A percentile compares a stretch with the other conserved stretches of the same genome.
phyloP scores from a whole-genome alignment of 2,888 invertebrate genomes.

The Junonia oenone region DNA sequence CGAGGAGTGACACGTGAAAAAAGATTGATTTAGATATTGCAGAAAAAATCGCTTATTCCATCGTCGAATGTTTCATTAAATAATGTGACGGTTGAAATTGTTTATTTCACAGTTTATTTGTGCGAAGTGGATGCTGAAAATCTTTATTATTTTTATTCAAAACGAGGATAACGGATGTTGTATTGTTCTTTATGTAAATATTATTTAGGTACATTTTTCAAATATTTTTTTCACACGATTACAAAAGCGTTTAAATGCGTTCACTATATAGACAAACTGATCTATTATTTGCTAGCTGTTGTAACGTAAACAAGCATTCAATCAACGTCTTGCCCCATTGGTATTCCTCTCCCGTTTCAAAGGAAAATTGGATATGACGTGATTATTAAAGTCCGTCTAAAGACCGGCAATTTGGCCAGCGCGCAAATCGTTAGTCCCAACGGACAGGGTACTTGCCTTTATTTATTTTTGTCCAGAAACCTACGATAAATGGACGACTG shows the following conservation, averaged over 20 bases:
- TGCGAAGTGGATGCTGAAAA: constrained; percentile 9
- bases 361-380: constrained; percentile 74
- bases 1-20: constrained; percentile 19
- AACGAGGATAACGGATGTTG: background rate
- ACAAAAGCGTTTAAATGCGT: background rate
- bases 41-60: constrained; percentile 14
- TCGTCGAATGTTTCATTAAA: constrained; percentile 23
- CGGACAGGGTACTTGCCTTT: constrained; percentile 47
- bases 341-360: constrained; percentile 58
- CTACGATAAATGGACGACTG: constrained; percentile 8
- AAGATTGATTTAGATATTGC: constrained; percentile 24
- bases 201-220: background rate
- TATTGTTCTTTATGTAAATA: no score
- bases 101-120: constrained; percentile 19
- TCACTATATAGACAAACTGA: background rate
- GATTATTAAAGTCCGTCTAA: constrained; percentile 71
- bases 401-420: constrained; percentile 69
- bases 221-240: background rate
- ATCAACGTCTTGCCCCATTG: constrained; percentile 51
- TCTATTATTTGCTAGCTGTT: constrained; percentile 30
- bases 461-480: constrained; percentile 41
- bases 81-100: constrained; percentile 23
- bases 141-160: background rate
- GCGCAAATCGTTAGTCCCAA: constrained; percentile 61
- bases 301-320: constrained; percentile 47